Evolutionary conservation across 2,888 invertebrate species (phyloP).

Genomic region (Phymatocera aterrima): DNA sequence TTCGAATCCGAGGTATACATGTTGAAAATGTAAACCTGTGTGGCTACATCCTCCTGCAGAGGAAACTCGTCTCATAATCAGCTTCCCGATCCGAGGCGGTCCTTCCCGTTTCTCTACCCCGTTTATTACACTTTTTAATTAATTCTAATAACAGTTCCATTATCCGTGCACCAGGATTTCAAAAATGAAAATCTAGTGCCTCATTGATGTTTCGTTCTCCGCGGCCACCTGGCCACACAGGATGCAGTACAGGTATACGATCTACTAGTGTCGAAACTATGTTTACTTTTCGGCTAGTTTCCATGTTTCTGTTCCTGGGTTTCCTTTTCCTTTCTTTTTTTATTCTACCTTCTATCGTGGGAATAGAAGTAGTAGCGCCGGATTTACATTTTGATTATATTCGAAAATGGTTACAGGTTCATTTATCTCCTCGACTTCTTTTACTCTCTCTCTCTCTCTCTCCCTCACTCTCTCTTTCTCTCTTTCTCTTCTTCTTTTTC

Average conservation of each 20-base stretch:
- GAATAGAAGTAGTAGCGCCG: too few relatives aligned
- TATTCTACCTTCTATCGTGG: conserved; percentile 6
- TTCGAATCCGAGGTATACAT: conserved; percentile 20
- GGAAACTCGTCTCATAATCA: neutral
- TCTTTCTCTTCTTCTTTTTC: neutral
- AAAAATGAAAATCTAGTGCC: neutral
- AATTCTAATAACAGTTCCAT: conserved; percentile 21
- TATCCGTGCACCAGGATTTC: neutral
- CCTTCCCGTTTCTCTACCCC: neutral
- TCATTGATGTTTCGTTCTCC: neutral
- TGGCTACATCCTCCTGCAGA: neutral
- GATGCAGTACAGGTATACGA: neutral
- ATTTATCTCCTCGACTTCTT: too few relatives aligned
- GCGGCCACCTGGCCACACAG: neutral
- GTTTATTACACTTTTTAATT: conserved; percentile 39
- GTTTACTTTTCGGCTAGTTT: too few relatives aligned
- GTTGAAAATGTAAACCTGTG: neutral
- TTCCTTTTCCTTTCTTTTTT: neutral
- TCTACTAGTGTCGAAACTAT: neutral
- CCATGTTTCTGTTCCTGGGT: neutral
- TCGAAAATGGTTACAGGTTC: too few relatives aligned
- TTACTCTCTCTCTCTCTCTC: too few relatives aligned
- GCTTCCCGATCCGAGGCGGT: conserved; percentile 1
- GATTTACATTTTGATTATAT: too few relatives aligned
- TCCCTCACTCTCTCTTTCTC: too few relatives aligned